phyloP scores from a whole-genome alignment of 1,140 invertebrate genomes.

The Drosophila sp. region DNA sequence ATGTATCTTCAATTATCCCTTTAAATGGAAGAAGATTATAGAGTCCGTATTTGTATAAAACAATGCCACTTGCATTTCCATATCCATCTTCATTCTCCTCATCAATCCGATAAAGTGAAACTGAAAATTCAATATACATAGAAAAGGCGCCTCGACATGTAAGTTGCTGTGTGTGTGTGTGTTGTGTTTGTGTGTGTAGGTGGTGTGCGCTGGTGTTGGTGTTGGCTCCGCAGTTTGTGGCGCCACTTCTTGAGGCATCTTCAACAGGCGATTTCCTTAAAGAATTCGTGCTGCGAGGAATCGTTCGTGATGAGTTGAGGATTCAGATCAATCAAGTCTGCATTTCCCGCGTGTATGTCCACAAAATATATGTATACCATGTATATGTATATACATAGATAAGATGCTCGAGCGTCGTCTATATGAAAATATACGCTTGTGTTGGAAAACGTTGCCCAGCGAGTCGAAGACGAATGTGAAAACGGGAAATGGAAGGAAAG shows the following conservation, averaged over 20 bases:
- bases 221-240: conserved; percentile 1
- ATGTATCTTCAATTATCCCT: too few relatives aligned
- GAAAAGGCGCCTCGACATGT: background rate
- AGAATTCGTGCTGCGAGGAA: background rate
- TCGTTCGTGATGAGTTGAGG: conserved; percentile 1
- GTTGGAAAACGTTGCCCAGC: conserved; percentile 44
- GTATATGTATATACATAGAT: background rate
- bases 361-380: too few relatives aligned
- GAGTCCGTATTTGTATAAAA: conserved; percentile 1
- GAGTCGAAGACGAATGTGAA: conserved; percentile 36
- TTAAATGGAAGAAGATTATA: too few relatives aligned
- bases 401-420: conserved; percentile 1
- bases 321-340: conserved; percentile 25
- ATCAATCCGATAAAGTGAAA: background rate
- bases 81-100: background rate
- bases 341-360: conserved; percentile 14
- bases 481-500: background rate
- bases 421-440: conserved; percentile 39
- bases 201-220: background rate
- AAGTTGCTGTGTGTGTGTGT: conserved; percentile 4
- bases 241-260: background rate
- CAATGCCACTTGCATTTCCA: background rate
- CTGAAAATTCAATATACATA: conserved; percentile 1
- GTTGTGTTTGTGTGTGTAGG: conserved; percentile 6
- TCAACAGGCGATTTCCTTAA: too few relatives aligned